A percentile compares a stretch with the other conserved stretches of the same genome.
Evolutionary conservation across 2,797 vertebrate species (phyloP).

Genomic region (Falco biarmicus): DNA sequence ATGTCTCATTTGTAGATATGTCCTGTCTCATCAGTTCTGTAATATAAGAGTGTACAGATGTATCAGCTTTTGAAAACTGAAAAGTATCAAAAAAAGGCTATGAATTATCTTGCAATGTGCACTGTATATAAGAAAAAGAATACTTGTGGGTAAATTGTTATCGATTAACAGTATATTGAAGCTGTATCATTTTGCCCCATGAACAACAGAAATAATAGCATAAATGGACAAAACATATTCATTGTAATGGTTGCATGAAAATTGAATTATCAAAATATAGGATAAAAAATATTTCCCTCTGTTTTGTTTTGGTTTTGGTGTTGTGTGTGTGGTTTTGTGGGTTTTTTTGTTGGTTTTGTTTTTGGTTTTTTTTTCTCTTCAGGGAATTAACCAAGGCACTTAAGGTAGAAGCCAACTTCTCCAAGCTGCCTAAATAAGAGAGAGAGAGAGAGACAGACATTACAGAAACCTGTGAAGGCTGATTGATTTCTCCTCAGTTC

Average conservation of each 20-base stretch:
- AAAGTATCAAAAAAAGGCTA: not conserved
- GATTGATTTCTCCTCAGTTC: not conserved
- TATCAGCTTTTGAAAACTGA: constrained; percentile 25
- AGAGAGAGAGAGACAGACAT: not conserved
- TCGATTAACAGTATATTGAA: not conserved
- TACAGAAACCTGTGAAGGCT: not conserved
- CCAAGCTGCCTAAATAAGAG: not conserved
- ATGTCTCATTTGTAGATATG: not conserved
- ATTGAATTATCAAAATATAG: not conserved
- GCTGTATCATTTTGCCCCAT: not conserved
- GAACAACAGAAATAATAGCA: not conserved
- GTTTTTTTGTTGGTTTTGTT: rapidly evolving
- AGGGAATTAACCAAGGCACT: not conserved
- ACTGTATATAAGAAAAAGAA: not conserved
- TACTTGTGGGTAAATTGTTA: not conserved
- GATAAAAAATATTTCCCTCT: not conserved
- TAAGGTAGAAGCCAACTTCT: not conserved
- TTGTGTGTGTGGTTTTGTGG: too few species aligned
- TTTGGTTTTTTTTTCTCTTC: not conserved
- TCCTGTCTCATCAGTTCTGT: not conserved
- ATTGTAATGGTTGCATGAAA: not conserved
- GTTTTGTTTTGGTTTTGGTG: not conserved
- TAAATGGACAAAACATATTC: not conserved
- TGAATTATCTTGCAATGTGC: not conserved
- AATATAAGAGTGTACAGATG: not conserved